Evolutionary conservation across 2,113 vertebrate species (phyloP), one percentile per base, ranked within the genome.

Genomic region (Cottus gobio): DNA sequence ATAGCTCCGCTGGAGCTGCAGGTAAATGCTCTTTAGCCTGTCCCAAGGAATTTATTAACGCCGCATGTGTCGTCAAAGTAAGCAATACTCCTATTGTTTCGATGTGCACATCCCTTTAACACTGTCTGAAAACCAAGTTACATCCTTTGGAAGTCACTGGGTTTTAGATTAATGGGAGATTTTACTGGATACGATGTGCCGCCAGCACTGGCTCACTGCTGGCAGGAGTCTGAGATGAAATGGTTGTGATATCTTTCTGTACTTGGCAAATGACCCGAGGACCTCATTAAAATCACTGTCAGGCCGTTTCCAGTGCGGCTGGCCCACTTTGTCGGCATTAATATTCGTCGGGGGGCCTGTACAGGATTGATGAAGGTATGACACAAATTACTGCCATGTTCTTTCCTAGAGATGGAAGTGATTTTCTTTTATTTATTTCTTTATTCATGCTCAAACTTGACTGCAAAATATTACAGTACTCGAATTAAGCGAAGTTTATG

Each of bases 1-100:
- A 88, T 99, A 11, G 92, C 95, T 39, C 96, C 98, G 0, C 84
- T 99, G 74, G 95, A 95, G 75, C 79, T 99, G 69, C 96, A 98
- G 96, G 98, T 99, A 96, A 95, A 71, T 31, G 4, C 64, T 71
- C 8, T 57, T 65, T 6, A 46, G 66, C 60, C 71, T 12, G 39
- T 34, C 16, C 15, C 3, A 5, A 5, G 5, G 8, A 11, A 8
- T 37, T 16, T 56, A 13, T 65, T 24, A 22, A 77, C 26, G 37
- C 18, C 0, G 2, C 16, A 3, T 24, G n/a, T 48, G 67, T 54
- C 7, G 39, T 31, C 2, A 46, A 36, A 39, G 8, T n/a, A 31
- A 52, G 28, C 28, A 44, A 16, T 10, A 34, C 16, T 48, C 7
- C 34, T 54, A 60, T 69, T 48, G 26, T 69, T 37, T 50, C 15